Evolutionary conservation across 2,797 vertebrate genomes (phyloP).

Genomic region (Rhabdophis nuchalis): DNA sequence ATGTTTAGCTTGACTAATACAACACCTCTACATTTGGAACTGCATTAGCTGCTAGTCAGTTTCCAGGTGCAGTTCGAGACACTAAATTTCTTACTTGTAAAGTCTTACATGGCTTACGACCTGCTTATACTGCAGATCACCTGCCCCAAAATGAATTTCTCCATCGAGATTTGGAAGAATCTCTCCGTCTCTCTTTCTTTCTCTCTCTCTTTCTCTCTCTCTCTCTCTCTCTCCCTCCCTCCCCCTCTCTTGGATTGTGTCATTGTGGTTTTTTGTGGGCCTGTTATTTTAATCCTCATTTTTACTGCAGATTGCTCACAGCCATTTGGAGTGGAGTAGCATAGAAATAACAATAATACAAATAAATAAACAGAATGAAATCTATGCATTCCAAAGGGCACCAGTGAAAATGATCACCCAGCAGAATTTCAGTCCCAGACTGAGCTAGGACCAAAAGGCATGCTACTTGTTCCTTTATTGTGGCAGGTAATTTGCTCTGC

Average conservation of each 20-base stretch:
- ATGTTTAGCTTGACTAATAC: not conserved
- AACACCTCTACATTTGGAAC: not conserved
- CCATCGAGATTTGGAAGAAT: not conserved
- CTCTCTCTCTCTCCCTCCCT: too few species aligned
- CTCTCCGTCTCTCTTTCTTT: too few species aligned
- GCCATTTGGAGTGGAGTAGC: not conserved
- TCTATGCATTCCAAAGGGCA: not conserved
- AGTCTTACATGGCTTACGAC: not conserved
- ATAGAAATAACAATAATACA: not conserved
- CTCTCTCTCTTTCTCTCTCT: too few species aligned
- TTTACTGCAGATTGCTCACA: not conserved
- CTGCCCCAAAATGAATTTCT: not conserved
- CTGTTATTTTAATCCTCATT: not conserved
- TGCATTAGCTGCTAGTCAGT: not conserved
- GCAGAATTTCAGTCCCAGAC: not conserved
- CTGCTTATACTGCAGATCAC: not conserved
- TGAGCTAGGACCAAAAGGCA: not conserved
- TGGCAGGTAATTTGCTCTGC: not conserved
- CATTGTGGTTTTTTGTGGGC: not conserved
- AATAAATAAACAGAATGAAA: not conserved
- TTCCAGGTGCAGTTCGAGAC: not conserved
- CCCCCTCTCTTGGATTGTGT: not conserved
- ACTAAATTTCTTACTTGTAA: not conserved
- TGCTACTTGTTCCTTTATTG: not conserved
- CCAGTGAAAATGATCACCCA: not conserved